Base-by-base conservation (phyloP, 2,797 vertebrate species). In the Lepus oiostolus region DNA sequence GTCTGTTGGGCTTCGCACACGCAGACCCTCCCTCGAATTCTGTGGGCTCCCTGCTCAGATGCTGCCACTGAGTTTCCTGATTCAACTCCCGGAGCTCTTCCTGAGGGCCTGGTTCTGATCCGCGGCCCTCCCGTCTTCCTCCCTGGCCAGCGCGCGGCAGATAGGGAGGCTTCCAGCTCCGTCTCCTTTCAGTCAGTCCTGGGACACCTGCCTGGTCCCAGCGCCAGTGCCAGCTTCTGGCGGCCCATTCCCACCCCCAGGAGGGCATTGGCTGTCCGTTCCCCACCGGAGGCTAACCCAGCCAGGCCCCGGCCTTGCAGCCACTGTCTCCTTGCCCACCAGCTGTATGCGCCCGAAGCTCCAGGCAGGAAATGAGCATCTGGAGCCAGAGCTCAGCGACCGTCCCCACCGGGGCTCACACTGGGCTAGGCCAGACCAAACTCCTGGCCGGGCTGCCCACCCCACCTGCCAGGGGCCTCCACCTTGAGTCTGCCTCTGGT, bases 311-410 rank as follows among this genome's bases (percentile, higher is more conserved):
- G 83, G 90, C 21, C 32, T 81, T 68, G 50, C 10, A 14, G 19
- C 8, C 7, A 2, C 72, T 7, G 22, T 50, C 76, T 75, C 13
- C 62, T 42, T n/a, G 35, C 30, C 72, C 16, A 38, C 54, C 63
- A 88, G 83, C 4, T 83, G 38, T 92, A 84, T 54, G n/a, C 19
- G 17, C 17, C 28, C 30, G 88, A 92, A 84, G 75, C 26, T 24
- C 74, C 77, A 75, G 62, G 16, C 47, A 93, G 79, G 54, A 94
- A 75, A 84, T 75, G 26, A 90, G 42, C 17, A 5, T 96, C 63
- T 75, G 16, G 38, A 85, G 26, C 65, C 87, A 75, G 74, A 58
- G 13, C 47, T 60, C 6, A 1, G 21, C 38, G 77, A 76, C 35
- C 77, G 47, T 60, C 9, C 9, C 67, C 72, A 50, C 50, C 26